phyloP scores from a whole-genome alignment of 2,888 invertebrate genomes.

The Acanthacorydalis orientalis region DNA sequence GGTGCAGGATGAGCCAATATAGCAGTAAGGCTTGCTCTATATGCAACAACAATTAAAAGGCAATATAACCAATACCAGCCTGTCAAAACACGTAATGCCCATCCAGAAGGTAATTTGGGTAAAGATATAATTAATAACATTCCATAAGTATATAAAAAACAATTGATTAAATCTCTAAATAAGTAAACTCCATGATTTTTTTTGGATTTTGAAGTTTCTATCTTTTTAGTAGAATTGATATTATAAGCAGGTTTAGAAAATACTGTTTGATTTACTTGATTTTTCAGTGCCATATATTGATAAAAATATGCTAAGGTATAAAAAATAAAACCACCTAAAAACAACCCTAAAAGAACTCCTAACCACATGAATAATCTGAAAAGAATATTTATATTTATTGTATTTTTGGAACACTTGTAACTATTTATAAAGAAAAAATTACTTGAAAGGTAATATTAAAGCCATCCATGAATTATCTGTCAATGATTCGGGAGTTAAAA shows the following conservation, averaged over 20 bases:
- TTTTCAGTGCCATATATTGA: slow-evolving; percentile 22
- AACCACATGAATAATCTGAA: slow-evolving; percentile 57
- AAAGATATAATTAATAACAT: slow-evolving; percentile 66
- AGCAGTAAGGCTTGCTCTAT: slow-evolving; percentile 72
- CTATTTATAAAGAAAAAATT: slow-evolving; percentile 13
- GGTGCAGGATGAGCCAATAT: slow-evolving; percentile 64
- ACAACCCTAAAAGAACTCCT: slow-evolving; percentile 46
- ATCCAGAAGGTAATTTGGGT: slow-evolving; percentile 58
- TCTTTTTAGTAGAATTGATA: neutral
- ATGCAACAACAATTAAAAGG: slow-evolving; percentile 60
- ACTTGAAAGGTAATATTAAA: slow-evolving; percentile 64
- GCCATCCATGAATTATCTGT: slow-evolving; percentile 75
- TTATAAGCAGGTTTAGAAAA: neutral
- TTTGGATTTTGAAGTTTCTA: slow-evolving; percentile 5
- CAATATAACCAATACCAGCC: slow-evolving; percentile 84
- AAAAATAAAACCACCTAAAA: slow-evolving; percentile 48
- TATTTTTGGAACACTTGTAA: neutral
- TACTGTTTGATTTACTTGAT: slow-evolving; percentile 15
- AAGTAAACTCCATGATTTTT: slow-evolving; percentile 39
- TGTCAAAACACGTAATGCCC: slow-evolving; percentile 64
- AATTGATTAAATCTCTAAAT: slow-evolving; percentile 55
- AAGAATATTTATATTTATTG: slow-evolving; percentile 7
- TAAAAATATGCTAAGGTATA: slow-evolving; percentile 45
- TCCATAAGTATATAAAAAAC: slow-evolving; percentile 62
- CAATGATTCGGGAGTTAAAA: slow-evolving; percentile 64